Conservation (phyloP, 1,140 invertebrate species). For the Zaprionus davidi region DNA sequence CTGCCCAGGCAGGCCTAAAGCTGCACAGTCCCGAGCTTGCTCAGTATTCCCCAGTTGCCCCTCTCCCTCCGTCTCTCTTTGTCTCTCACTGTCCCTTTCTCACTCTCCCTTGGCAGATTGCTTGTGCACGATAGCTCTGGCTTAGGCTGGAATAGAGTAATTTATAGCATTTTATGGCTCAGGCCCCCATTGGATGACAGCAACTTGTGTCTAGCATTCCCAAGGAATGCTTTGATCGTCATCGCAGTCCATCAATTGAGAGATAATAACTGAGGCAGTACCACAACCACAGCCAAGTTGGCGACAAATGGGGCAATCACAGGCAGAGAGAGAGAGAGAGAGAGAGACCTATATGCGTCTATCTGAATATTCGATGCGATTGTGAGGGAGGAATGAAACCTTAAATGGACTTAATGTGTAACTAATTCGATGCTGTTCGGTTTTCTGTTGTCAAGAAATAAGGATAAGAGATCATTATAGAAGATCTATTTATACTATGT, state of each 20-base stretch:
- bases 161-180: conserved; percentile 71
- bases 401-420: not conserved
- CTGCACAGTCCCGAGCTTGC: not conserved
- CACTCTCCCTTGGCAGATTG: conserved; percentile 27
- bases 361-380: not conserved
- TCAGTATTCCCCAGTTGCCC: not conserved
- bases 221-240: conserved; percentile 42
- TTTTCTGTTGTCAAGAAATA: not conserved
- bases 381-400: not conserved
- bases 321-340: not conserved
- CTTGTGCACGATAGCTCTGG: conserved; percentile 51
- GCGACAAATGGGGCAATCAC: conserved; percentile 6
- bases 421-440: not conserved
- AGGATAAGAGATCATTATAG: not conserved
- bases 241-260: conserved; percentile 46
- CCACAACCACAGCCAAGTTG: not conserved
- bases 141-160: conserved; percentile 71
- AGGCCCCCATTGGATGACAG: conserved; percentile 52
- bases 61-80: not conserved
- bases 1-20: conserved; percentile 23
- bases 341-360: not conserved
- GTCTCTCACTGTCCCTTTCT: conserved; percentile 6
- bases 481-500: too few species aligned
- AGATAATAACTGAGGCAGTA: conserved; percentile 37
- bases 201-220: conserved; percentile 48